Percentiles rank a stretch among this genome's conserved stretches.
Evolutionary conservation across 2,797 vertebrate species (phyloP).

Genomic region (Myripristis murdjan): DNA sequence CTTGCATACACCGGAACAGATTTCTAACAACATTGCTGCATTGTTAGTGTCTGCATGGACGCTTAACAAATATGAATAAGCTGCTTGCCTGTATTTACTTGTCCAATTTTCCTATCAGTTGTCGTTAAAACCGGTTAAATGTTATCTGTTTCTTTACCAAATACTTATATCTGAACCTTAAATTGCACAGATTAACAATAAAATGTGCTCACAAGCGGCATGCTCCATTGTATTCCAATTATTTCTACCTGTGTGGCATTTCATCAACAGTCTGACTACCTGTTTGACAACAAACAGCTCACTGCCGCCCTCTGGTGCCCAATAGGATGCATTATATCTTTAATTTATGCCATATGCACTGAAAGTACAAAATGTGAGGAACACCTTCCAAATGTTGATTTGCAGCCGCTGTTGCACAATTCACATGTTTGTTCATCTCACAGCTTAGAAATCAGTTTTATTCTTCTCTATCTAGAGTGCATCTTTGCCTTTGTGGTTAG

Average conservation of each 20-base stretch:
- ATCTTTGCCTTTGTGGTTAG: no score
- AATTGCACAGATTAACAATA: not conserved
- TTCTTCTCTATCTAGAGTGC: no score
- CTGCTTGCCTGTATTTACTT: not conserved
- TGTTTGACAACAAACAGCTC: not conserved
- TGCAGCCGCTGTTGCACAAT: no score
- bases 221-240: not conserved
- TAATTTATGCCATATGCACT: not conserved
- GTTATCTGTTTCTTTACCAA: not conserved
- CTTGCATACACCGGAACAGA: not conserved
- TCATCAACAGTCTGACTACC: not conserved
- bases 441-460: no score
- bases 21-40: not conserved
- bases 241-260: conserved; percentile 1
- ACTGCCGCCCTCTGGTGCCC: conserved; percentile 39
- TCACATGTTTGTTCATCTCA: no score
- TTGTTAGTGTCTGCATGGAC: no score
- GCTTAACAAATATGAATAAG: not conserved
- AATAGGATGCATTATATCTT: not conserved
- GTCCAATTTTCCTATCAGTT: not conserved
- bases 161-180: not conserved
- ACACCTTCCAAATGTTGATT: no score
- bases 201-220: not conserved
- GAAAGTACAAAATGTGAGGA: no score
- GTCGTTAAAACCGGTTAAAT: not conserved